Evolutionary conservation across 1,140 invertebrate genomes (phyloP), one percentile per base, ranked within the genome.

Genomic region (Aleiodes sp.): DNA sequence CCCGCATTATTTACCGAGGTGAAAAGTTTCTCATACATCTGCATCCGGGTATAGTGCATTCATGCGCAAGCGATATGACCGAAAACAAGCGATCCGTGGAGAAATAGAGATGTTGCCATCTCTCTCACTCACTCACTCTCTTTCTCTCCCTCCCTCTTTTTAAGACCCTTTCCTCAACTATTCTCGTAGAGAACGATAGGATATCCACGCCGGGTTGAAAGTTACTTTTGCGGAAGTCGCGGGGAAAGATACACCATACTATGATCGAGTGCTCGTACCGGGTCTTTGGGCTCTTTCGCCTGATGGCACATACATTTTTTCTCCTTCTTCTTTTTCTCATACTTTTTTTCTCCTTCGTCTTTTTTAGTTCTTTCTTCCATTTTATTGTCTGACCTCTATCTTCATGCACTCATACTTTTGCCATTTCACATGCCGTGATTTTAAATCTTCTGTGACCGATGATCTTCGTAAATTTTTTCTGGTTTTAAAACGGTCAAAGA

Each of bases 371-470:
- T 14, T 28, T 4, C 26, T 16, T n/a, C 37, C 26, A 14, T 28
- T 60, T 16, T 69, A 57, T 9, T 21, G 14, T 26, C 60, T 63
- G 60, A 33, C 31, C 35, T 63, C 31, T 14, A 60, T 35, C 46
- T 52, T 46, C 41, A 16, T 52, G 21, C 21, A 24, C 46, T 52
- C 46, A 52, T 52, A 52, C 46, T 52, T 52, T 21, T 24, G 46
- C 46, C 46, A 52, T 52, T 52, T 52, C 46, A 52, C 46, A 21
- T 52, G 28, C 57, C 57, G 35, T 37, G 60, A 63, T 63, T 63
- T 63, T 37, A 71, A 71, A 67, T 46, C 70, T 26, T n/a, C n/a
- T 19, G 70, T 71, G 70, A 71, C 70, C 66, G 70, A 71, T 71
- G 70, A 62, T 65, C 57, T 71, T 66, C 70, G 64, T 71, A 71